phyloP scores from a whole-genome alignment of 2,113 vertebrate species.

The Martes martes region DNA sequence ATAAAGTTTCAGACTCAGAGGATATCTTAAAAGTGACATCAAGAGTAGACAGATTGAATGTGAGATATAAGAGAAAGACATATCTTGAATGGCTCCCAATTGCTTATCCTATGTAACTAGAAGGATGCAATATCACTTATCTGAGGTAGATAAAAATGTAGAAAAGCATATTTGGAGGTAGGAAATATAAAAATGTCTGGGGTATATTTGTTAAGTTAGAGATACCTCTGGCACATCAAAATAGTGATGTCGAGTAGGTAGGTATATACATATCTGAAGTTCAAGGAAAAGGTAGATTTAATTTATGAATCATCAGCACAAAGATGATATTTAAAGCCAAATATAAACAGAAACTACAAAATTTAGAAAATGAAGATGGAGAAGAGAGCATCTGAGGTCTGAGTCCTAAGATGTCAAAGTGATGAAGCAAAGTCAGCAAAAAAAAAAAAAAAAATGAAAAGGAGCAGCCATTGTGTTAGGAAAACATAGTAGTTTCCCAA shows the following conservation, averaged over 20 bases:
- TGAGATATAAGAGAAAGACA: not conserved
- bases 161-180: not conserved
- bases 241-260: not conserved
- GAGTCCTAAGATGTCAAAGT: not conserved
- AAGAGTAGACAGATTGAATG: not conserved
- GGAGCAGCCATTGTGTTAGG: rapidly evolving
- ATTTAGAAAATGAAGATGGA: not conserved
- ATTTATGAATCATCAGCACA: not conserved
- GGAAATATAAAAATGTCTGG: not conserved
- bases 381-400: not conserved
- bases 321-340: not conserved
- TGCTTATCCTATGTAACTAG: not conserved
- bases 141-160: not conserved
- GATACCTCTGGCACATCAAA: not conserved
- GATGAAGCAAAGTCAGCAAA: not conserved
- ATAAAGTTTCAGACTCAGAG: not conserved
- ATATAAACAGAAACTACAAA: not conserved
- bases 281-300: not conserved
- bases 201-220: not conserved
- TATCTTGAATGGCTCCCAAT: not conserved
- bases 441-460: not conserved
- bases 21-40: not conserved
- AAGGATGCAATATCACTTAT: not conserved
- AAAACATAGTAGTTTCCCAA: not conserved
- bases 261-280: not conserved